Base-by-base conservation (phyloP, 2,888 invertebrate species). In the Elmis aenea region DNA sequence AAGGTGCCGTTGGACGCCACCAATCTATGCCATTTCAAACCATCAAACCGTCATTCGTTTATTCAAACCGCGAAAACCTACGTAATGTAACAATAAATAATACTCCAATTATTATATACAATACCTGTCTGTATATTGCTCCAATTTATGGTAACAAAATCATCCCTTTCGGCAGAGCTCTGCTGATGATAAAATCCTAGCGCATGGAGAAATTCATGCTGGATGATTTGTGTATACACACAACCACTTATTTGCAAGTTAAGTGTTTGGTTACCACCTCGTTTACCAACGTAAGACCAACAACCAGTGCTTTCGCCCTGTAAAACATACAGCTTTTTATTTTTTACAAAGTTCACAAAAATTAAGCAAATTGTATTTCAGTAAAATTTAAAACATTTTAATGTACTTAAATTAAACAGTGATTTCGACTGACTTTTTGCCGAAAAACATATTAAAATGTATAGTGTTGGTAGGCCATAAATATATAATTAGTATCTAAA, bases 171-270 rank as follows among this genome's bases (percentile, higher is more conserved):
- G n/a, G 79, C 76, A 13, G 86, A 74, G 55, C 83, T 85, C 58
- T 89, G 89, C 68, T 89, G 88, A 57, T 89, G 89, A 61, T 83
- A 84, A 64, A 89, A 88, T 0, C 89, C 89, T 1, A 86, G 62
- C 0, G 84, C 80, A 56, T 89, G 89, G 53, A 89, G 71, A 59
- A 89, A 71, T 62, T 90, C 89, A 58, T 90, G 86, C 5, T n/a
- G n/a, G n/a, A n/a, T n/a, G n/a, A n/a, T n/a, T n/a, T n/a, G n/a
- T n/a, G n/a, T n/a, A n/a, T n/a, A n/a, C n/a, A n/a, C n/a, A n/a
- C 32, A 33, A 9, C 33, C 27, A n/a, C 13, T 30, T n/a, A 1
- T 9, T 12, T 35, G 10, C 9, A 40, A 24, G 15, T 40, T 40
- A 1, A 40, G 13, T 2, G 5, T 10, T 13, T 40, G 35, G n/a